Base-by-base conservation (phyloP, 1,140 invertebrate species). In the Antheraea mylitta region DNA sequence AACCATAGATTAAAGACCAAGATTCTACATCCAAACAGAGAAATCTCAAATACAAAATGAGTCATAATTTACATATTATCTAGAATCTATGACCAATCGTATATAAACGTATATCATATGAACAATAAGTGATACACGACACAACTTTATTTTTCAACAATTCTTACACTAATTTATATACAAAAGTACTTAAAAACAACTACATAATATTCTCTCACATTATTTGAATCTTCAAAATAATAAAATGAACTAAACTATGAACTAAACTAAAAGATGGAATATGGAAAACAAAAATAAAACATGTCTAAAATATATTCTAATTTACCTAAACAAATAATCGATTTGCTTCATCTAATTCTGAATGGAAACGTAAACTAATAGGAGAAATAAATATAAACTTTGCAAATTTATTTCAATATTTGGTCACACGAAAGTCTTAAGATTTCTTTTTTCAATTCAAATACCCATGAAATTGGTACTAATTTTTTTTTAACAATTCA, bases 141-240 rank as follows among this genome's bases (percentile, higher is more conserved):
- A 73, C 70, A 68, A 22, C 19, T 61, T 79, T 80, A 82, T 77
- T 79, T 79, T 80, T 77, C 82, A 85, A 89, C 83, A 86, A 83
- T 83, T 72, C 81, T 86, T 86, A 85, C 71, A 67, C 80, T 85
- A 85, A 65, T 48, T 62, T 89, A 89, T 89, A 69, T 87, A 89
- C 84, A 88, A 66, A 36, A 61, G 64, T 69, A 64, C 22, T 48
- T 58, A 67, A 53, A 73, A 73, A 69, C 71, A 73, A 73, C 64
- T 69, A 67, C 18, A 16, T 13, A 30, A 16, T 61, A 30, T 30
- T 30, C 30, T 22, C 19, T 36, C 19, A 22, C 13, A 61, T 10
- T 61, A 61, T 22, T 11, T 19, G 22, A 30, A 36, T 16, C 18
- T 10, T 61, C 22, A 13, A 61, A 30, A 11, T 42, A 42, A 30